Evolutionary conservation across 2,797 vertebrate species (phyloP), one percentile per base, ranked within the genome.

Genomic region (Lophotriccus pileatus): DNA sequence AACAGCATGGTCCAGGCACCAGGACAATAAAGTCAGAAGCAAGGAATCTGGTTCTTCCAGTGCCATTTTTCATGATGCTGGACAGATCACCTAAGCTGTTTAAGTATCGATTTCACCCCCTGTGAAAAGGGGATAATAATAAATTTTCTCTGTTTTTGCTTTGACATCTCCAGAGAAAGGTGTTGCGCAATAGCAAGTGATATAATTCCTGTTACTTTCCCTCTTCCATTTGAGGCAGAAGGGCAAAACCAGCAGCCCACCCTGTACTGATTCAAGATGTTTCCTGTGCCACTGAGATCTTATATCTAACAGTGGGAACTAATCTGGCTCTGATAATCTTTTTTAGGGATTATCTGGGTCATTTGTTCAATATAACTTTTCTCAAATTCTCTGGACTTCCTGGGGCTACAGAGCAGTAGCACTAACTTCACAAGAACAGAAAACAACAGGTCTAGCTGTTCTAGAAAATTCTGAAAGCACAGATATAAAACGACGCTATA

Each of bases 251-350:
- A 84, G 20, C 24, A 67, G 23, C 20, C 10, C 10, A 3, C 16
- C 27, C 55, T 28, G 7, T 73, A 41, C 4, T 14, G 39, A 43
- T 22, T 12, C 16, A 69, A 75, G 47, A 37, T 56, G 20, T 6
- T 46, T 63, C 27, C 7, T 43, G 21, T 60, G 17, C 9, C 78
- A 52, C 6, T 53, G 32, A 87, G n/a, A n/a, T 11, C 0, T 0
- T 20, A 7, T 14, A 20, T 24, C 10, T 67, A 74, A 66, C 92
- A 28, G 7, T 8, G 5, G 7, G n/a, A 70, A 6, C 16, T 55
- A 43, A 46, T 28, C 30, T 72, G 27, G 2, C 27, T 80, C 52
- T 74, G 55, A 49, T n/a, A 66, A 32, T 24, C 2, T 73, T 43
- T 49, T 36, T 43, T 10, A 28, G 21, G 6, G 9, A n/a, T 62